Percentiles rank a stretch among this genome's conserved stretches.
Evolutionary conservation across 2,797 vertebrate species (phyloP).

Genomic region (Silurus lanzhouensis): DNA sequence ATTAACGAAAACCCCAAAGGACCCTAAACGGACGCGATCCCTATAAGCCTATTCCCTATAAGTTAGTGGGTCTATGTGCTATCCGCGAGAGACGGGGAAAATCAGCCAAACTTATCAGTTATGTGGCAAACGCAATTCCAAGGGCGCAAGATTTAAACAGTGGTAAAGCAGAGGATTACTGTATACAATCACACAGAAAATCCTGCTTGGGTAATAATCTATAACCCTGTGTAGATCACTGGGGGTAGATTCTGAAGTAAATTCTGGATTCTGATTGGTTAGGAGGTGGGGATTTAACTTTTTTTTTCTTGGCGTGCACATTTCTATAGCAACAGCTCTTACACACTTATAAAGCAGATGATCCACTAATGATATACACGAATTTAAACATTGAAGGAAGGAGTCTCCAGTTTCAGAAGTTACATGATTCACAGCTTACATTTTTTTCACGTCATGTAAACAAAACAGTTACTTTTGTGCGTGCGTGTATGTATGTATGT

Average conservation of each 20-base stretch:
- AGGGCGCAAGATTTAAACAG: no score
- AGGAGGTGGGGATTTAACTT: no score
- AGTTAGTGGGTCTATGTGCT: no score
- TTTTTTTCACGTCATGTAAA: background rate
- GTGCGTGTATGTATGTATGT: slow-evolving; percentile 53
- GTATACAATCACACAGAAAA: background rate
- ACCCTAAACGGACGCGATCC: no score
- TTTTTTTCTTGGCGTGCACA: background rate
- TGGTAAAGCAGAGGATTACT: no score
- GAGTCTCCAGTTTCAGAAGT: background rate
- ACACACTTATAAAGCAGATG: background rate
- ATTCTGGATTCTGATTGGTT: slow-evolving; percentile 1
- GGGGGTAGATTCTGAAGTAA: background rate
- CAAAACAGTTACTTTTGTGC: background rate
- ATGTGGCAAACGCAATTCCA: no score
- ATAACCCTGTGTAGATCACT: background rate
- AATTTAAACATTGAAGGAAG: background rate
- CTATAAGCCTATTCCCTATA: no score
- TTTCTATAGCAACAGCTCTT: background rate
- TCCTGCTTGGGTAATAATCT: background rate
- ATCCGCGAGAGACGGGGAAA: no score
- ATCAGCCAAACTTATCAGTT: no score
- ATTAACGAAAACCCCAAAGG: no score
- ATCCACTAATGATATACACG: background rate
- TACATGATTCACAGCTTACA: background rate